Evolutionary conservation across 2,797 vertebrate genomes (phyloP).

Genomic region (Hylomyscus alleni): DNA sequence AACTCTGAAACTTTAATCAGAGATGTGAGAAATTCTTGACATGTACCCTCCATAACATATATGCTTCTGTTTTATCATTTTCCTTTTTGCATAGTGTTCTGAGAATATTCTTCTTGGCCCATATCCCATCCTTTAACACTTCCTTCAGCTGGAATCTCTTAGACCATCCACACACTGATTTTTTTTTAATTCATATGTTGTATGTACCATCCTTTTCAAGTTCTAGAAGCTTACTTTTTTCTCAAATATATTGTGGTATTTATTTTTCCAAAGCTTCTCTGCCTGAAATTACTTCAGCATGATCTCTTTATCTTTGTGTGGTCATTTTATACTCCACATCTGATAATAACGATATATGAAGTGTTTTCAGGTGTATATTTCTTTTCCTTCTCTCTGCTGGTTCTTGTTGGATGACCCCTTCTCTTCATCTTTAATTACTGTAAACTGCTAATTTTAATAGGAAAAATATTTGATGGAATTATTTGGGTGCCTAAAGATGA

Average conservation of each 20-base stretch:
- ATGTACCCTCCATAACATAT: background rate
- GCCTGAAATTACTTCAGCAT: background rate
- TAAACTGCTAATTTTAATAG: background rate
- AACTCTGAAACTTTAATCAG: background rate
- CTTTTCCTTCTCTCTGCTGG: background rate
- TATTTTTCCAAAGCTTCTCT: background rate
- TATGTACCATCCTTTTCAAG: background rate
- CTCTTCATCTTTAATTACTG: background rate
- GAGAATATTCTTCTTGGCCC: background rate
- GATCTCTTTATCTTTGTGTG: background rate
- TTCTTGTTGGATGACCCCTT: background rate
- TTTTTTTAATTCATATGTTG: background rate
- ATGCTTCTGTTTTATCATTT: background rate
- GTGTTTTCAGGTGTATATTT: background rate
- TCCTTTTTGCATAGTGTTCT: background rate
- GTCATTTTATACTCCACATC: background rate
- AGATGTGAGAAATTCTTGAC: background rate
- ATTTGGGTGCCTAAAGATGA: background rate
- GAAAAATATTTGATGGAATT: conserved; percentile 5
- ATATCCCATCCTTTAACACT: conserved; percentile 16
- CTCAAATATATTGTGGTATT: background rate
- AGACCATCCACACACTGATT: background rate
- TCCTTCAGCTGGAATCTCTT: conserved; percentile 4
- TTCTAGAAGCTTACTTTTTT: background rate
- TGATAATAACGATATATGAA: conserved; percentile 16